A percentile compares a stretch with the other conserved stretches of the same genome.
Conservation (phyloP, 2,797 vertebrate species). For the Periparus ater region DNA sequence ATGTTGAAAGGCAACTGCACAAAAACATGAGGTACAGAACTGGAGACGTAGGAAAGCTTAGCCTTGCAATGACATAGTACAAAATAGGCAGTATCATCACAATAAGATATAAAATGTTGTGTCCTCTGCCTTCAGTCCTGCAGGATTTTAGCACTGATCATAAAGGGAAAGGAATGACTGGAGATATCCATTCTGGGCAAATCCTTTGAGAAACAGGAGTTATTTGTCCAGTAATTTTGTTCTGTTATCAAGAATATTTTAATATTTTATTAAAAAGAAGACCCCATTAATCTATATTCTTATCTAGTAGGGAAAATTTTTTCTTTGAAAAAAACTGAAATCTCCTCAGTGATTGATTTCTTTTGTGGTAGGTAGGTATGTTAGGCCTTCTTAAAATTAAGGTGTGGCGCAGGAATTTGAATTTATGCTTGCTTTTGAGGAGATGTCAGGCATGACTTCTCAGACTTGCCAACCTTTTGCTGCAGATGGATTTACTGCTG, state of each 20-base stretch:
- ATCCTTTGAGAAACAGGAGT: not conserved
- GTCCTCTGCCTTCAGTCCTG: not conserved
- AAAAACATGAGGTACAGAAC: not conserved
- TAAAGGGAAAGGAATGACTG: not conserved
- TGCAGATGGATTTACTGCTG: not conserved
- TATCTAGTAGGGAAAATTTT: not conserved
- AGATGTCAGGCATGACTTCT: not conserved
- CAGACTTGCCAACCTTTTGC: not conserved
- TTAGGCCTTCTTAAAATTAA: not conserved
- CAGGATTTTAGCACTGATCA: not conserved
- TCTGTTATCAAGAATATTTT: not conserved
- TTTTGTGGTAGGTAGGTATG: not conserved
- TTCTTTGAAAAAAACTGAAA: not conserved
- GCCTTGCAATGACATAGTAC: not conserved
- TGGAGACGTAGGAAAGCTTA: not conserved
- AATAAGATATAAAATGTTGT: not conserved
- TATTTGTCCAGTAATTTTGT: not conserved
- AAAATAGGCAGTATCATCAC: not conserved
- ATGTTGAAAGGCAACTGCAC: not conserved
- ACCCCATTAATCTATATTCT: not conserved
- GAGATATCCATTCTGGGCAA: not conserved
- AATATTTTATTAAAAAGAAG: not conserved
- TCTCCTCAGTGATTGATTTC: not conserved
- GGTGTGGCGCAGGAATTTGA: constrained; percentile 3
- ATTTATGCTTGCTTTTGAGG: not conserved